Base-by-base conservation (phyloP, 2,113 vertebrate species). In the Miniopterus natalensis region DNA sequence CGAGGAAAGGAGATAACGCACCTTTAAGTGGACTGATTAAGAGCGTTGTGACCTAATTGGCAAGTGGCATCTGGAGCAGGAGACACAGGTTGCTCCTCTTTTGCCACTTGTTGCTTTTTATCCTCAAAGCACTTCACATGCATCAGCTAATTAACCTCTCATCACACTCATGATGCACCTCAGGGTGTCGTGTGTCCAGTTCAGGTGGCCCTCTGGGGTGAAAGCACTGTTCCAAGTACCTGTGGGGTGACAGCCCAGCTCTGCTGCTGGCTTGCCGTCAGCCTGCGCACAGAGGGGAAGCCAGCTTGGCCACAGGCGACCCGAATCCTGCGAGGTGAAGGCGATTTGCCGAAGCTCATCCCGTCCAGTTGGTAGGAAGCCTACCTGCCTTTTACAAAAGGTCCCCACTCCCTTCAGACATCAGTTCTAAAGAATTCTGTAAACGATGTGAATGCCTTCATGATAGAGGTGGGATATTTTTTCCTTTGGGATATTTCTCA, bases 11-110 rank as follows among this genome's bases (percentile, higher is more conserved):
- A 97, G 97, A 97, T 97, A 96, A 96, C 92, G 84, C 13, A 14
- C 84, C 89, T 95, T 49, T 96, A 95, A 96, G 90, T 97, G 94
- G 90, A 45, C 84, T n/a, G 81, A 97, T 97, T 96, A 96, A 78
- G 89, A 63, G 27, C 63, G 65, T 36, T 78, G 91, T 83, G 89
- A 65, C 91, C n/a, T 95, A 91, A 92, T 36, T 96, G 90, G 90
- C 83, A 21, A 86, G 94, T 49, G 63, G 90, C 95, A 21, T 85
- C 85, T 61, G 73, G 85, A 86, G 77, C 40, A 51, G n/a, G 31
- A 71, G 68, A 53, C 8, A 42, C 20, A 49, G 40, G 68, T 61
- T 14, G 89, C 90, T 74, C 49, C 79, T 51, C 90, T 92, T 84
- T 47, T 40, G 81, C 81, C 49, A 79, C 78, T 87, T 80, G 89